Percentiles rank a stretch among this genome's conserved stretches.
These are phyloP conservation scores for Coelinius sp. DNA, from an alignment of 2,888 invertebrate genomes.

Conservation along the genomic window DNA sequence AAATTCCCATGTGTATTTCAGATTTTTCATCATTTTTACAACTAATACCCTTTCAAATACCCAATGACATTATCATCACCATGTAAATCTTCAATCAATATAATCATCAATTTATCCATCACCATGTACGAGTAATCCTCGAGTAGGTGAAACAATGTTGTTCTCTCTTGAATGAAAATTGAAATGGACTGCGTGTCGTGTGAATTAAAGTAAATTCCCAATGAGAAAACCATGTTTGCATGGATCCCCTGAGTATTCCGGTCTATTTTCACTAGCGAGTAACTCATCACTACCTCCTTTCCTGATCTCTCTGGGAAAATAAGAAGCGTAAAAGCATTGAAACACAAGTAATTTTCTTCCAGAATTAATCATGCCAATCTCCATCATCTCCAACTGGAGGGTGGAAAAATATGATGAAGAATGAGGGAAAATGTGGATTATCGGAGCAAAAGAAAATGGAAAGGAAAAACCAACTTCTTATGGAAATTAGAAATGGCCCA, in stretches of 20 bases:
- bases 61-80: too few species aligned
- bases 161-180: too few species aligned
- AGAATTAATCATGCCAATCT: background rate
- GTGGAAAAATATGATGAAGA: background rate
- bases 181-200: background rate
- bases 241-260: background rate
- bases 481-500: background rate
- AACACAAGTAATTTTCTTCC: background rate
- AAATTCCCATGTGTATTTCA: too few species aligned
- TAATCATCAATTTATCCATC: too few species aligned
- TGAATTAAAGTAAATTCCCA: background rate
- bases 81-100: too few species aligned
- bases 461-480: background rate
- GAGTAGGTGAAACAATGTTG: too few species aligned
- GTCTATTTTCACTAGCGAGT: background rate
- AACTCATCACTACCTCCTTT: background rate
- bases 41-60: too few species aligned
- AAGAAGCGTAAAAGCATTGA: background rate
- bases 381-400: too few species aligned
- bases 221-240: background rate
- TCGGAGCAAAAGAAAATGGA: background rate
- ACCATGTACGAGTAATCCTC: too few species aligned
- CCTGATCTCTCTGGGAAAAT: background rate
- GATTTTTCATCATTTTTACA: too few species aligned
- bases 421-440: background rate